phyloP scores from a whole-genome alignment of 2,797 vertebrate species.

The Phoxinus dragarum region DNA sequence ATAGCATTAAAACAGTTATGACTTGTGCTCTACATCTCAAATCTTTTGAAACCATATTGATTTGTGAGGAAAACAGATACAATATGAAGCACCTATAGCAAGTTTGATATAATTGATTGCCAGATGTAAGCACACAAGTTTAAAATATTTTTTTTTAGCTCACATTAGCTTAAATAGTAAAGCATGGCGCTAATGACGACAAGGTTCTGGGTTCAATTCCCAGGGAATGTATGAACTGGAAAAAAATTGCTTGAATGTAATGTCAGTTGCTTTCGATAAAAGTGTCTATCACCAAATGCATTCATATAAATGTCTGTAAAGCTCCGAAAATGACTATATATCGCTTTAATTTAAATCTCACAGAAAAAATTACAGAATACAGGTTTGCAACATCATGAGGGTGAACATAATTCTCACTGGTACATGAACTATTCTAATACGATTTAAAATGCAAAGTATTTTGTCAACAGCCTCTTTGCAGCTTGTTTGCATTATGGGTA shows the following conservation, averaged over 20 bases:
- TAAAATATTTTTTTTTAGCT: not conserved
- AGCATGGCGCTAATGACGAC: too few relatives aligned
- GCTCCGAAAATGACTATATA: too few relatives aligned
- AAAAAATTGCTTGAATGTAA: not conserved
- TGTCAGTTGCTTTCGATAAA: not conserved
- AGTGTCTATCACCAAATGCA: not conserved
- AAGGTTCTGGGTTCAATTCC: too few relatives aligned
- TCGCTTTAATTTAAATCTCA: not conserved
- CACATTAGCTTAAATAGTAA: too few relatives aligned
- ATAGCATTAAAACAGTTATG: not conserved
- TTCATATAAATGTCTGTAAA: too few relatives aligned
- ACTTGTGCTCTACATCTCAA: not conserved
- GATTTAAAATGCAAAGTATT: slow-evolving; percentile 8
- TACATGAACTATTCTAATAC: not conserved
- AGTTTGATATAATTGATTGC: not conserved
- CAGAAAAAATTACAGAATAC: not conserved
- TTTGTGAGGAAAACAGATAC: not conserved
- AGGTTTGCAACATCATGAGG: not conserved
- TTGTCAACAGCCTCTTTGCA: slow-evolving; percentile 6
- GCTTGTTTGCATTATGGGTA: slow-evolving; percentile 10
- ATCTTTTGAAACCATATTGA: not conserved
- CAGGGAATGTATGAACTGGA: too few relatives aligned
- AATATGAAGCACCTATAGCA: not conserved
- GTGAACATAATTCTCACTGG: not conserved
- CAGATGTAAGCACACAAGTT: not conserved